Base-by-base conservation (phyloP, 2,888 invertebrate species). In the Aleiodes testaceus region DNA sequence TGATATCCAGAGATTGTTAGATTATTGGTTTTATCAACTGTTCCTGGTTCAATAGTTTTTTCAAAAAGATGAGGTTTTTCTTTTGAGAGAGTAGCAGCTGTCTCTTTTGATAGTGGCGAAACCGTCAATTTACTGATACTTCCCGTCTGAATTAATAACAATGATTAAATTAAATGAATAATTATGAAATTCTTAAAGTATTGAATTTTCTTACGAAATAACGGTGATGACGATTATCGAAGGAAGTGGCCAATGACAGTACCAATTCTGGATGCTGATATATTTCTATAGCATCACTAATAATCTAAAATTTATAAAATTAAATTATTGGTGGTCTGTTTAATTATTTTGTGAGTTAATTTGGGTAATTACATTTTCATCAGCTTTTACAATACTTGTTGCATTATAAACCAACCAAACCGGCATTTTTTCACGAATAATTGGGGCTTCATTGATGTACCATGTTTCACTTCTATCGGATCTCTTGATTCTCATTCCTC, bases 1-100 rank as follows among this genome's bases (percentile, higher is more conserved):
- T 55, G 55, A 55, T 55, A 55, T 4, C 36, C 36, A n/a, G 55
- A 55, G 16, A 55, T 30, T 1, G n/a, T 9, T 1, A 55, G 36
- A 7, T 55, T 7, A 30, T 30, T 36, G 9, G 55, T 6, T 30
- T 36, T 14, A 36, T 55, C 36, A 9, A 7, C 16, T 7, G 16
- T 14, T 14, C 12, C 7, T n/a, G 12, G 55, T 14, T 55, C 14
- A 14, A 36, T 2, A 36, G 36, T 36, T 9, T 36, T 36, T 36
- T 30, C 30, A 14, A 36, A n/a, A 30, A 55, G 55, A 55, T 55
- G 55, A 30, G 55, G 55, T 36, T 36, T 55, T 55, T 36, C 30
- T 36, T 55, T 1, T 9, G 22, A 36, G 11, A 55, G 5, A 55
- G 36, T 55, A 1, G 16, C 36, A 16, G 16, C 16, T 9, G 30